Conservation (phyloP, 2,797 vertebrate species). For the Masticophis lateralis region DNA sequence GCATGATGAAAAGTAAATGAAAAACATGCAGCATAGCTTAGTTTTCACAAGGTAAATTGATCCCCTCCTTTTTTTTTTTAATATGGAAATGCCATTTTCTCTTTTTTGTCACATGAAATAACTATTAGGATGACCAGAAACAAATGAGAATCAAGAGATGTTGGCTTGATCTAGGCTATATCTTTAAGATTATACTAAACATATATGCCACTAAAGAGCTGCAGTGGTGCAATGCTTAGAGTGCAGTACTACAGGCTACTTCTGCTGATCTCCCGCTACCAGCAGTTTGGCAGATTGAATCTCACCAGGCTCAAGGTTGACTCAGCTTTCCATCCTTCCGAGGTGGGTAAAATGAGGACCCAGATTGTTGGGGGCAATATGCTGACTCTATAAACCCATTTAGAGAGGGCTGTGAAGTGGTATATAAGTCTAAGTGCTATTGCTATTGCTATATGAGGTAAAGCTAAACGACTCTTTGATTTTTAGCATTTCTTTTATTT, state of each 20-base stretch:
- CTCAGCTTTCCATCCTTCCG: too few species aligned
- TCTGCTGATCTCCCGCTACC: too few species aligned
- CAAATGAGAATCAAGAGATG: background rate
- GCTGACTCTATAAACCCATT: too few species aligned
- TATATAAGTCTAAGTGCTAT: too few species aligned
- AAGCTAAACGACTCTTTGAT: background rate
- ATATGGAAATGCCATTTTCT: conserved; percentile 40
- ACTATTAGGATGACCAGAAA: conserved; percentile 26
- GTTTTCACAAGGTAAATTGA: conserved; percentile 52
- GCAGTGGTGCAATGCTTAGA: too few species aligned
- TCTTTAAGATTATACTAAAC: background rate
- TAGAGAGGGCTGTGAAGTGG: too few species aligned
- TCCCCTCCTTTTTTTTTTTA: conserved; percentile 50
- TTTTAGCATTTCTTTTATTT: background rate
- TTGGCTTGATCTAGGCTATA: background rate
- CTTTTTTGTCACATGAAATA: conserved; percentile 23
- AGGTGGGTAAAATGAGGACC: too few species aligned
- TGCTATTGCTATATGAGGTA: background rate
- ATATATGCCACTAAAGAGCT: too few species aligned
- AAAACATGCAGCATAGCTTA: conserved; percentile 66
- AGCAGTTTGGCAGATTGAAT: too few species aligned
- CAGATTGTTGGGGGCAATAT: too few species aligned
- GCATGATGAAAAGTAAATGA: conserved; percentile 66
- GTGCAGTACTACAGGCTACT: too few species aligned
- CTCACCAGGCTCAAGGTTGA: too few species aligned